Evolutionary conservation across 2,797 vertebrate species (phyloP).

Genomic region (Synanceia verrucosa): DNA sequence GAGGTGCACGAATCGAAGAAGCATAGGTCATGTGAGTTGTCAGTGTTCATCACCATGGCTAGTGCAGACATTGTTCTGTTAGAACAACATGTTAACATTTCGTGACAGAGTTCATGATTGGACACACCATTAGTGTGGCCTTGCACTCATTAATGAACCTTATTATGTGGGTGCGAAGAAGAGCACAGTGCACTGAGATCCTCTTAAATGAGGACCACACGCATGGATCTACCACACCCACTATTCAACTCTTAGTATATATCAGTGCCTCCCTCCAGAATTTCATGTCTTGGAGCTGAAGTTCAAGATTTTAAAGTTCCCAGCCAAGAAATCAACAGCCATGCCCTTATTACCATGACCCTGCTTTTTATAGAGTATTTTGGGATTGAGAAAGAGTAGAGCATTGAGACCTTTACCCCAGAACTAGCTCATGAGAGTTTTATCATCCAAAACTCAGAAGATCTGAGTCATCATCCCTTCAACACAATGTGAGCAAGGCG

Average conservation of each 20-base stretch:
- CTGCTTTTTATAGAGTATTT: conserved; percentile 44
- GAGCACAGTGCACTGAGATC: background rate
- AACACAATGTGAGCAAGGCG: conserved; percentile 14
- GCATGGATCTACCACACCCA: conserved; percentile 54
- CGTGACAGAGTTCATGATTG: conserved; percentile 50
- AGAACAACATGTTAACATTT: conserved; percentile 56
- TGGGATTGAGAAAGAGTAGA: conserved; percentile 44
- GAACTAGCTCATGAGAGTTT: conserved; percentile 44
- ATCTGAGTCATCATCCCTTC: conserved; percentile 56
- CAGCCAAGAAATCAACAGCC: conserved; percentile 61
- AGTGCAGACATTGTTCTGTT: conserved; percentile 52
- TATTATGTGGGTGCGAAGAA: conserved; percentile 36
- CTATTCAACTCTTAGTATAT: conserved; percentile 33
- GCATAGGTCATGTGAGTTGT: conserved; percentile 73
- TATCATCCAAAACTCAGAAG: conserved; percentile 45
- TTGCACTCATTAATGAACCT: conserved; percentile 35
- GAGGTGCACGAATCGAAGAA: conserved; percentile 30
- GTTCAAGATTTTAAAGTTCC: conserved; percentile 44
- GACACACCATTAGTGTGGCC: conserved; percentile 39
- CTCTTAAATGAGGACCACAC: conserved; percentile 64
- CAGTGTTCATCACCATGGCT: conserved; percentile 62
- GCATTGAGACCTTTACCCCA: conserved; percentile 51
- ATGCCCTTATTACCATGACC: conserved; percentile 46
- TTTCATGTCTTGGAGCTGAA: conserved; percentile 43
- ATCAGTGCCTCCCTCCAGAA: conserved; percentile 40